These are phyloP conservation scores for Metaphire vulgaris DNA, from an alignment of 1,140 invertebrate genomes.

Conservation along the genomic window DNA sequence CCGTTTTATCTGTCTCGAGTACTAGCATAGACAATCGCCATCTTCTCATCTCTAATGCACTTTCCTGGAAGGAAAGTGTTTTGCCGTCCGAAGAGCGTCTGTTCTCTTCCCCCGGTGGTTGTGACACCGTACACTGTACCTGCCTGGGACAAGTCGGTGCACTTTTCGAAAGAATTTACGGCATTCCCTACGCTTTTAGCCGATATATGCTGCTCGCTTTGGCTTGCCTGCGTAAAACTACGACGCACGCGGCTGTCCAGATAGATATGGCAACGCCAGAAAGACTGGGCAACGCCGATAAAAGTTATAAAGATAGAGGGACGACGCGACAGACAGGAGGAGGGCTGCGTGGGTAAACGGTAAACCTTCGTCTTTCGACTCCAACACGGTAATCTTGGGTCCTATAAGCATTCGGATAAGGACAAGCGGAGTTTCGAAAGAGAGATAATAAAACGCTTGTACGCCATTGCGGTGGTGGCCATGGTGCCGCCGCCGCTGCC, in stretches of 20 bases:
- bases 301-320: conserved; percentile 1
- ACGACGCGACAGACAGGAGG: neutral
- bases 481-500: no score
- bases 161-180: neutral
- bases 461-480: neutral
- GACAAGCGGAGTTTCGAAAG: neutral
- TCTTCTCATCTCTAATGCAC: no score
- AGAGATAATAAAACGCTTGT: neutral
- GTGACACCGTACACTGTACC: neutral
- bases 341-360: neutral
- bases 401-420: neutral
- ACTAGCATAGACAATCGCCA: no score
- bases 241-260: no score
- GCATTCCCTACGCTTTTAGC: neutral
- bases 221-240: neutral
- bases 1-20: no score
- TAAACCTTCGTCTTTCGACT: neutral
- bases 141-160: neutral
- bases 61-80: neutral
- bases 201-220: neutral
- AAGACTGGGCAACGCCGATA: neutral
- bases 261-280: neutral
- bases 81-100: neutral
- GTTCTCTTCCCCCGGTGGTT: neutral
- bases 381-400: neutral